Evolutionary conservation across 2,888 invertebrate species (phyloP), one percentile per base, ranked within the genome.

Genomic region (Erebia epiphron): DNA sequence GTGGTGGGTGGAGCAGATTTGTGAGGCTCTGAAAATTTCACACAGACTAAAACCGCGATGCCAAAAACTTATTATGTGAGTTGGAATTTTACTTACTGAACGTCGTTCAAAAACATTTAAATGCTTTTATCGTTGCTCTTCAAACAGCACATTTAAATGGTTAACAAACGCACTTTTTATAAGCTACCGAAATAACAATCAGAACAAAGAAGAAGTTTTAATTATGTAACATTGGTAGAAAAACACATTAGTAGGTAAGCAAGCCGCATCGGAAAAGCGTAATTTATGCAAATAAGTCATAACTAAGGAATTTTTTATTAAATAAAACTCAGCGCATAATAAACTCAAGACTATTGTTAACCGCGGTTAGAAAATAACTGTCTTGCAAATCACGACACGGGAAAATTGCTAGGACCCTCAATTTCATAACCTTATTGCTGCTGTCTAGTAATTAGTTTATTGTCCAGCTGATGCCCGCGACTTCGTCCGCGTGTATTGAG

Each of bases 331-430:
- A 1, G 14, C 21, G 43, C n/a, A 52, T 52, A 52, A 52, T 52
- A 52, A 16, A n/a, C 16, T 52, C 52, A 46, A 18, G 46, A 46
- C 61, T 18, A 46, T 62, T 62, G 46, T 62, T 11, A 46, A 46
- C 46, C 46, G 61, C 46, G 61, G 46, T 21, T 62, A 46, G 21
- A 49, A 62, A 62, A 62, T 62, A 46, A 46, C 61, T 62, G 46
- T 21, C 46, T 62, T 21, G 18, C 21, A 18, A 62, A 18, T 7
- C 61, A 46, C 18, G 11, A 18, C 46, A 46, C 46, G 21, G 61
- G 61, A 49, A 62, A 62, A 62, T 46, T 62, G 13, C 8, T 21
- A 49, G 11, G 21, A 21, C 18, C 43, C 43, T n/a, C 2, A 10
- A 21, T 62, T 62, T 21, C 21, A 49, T 21, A 18, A 60, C 60